A percentile compares a stretch with the other conserved stretches of the same genome.
Conservation (phyloP, 2,113 vertebrate species). For the Hyla sarda region DNA sequence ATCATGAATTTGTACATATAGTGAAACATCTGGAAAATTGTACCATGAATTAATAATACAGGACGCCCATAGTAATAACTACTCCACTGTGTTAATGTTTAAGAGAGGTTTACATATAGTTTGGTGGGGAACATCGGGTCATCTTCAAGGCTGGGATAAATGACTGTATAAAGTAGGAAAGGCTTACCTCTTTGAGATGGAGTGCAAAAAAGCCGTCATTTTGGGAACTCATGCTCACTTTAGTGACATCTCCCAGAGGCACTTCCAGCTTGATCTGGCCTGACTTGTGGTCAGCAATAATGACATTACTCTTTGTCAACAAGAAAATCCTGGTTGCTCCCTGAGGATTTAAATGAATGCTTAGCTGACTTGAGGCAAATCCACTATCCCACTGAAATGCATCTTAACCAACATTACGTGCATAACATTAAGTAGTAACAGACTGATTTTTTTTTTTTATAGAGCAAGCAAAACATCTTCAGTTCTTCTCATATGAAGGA, state of each 20-base stretch:
- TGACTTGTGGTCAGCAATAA: constrained; percentile 95
- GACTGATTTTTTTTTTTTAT: no score
- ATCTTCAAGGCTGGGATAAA: not conserved
- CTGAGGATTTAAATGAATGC: constrained; percentile 54
- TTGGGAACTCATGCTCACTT: constrained; percentile 94
- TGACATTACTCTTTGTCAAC: constrained; percentile 90
- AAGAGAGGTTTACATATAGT: not conserved
- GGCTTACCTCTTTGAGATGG: constrained; percentile 89
- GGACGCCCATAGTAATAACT: not conserved
- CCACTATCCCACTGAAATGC: constrained; percentile 10
- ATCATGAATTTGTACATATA: no score
- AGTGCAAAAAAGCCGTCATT: constrained; percentile 94
- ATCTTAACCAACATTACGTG: not conserved
- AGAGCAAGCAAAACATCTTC: not conserved
- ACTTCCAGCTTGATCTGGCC: constrained; percentile 94
- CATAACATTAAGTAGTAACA: not conserved
- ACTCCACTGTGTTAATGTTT: no score
- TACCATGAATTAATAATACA: not conserved
- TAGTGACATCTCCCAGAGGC: constrained; percentile 87
- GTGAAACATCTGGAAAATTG: not conserved
- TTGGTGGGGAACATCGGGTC: not conserved
- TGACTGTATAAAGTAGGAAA: not conserved
- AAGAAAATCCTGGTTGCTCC: constrained; percentile 90
- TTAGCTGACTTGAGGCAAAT: not conserved
- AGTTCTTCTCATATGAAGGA: not conserved